phyloP scores from a whole-genome alignment of 1,140 invertebrate genomes.

The Manduca sexta region DNA sequence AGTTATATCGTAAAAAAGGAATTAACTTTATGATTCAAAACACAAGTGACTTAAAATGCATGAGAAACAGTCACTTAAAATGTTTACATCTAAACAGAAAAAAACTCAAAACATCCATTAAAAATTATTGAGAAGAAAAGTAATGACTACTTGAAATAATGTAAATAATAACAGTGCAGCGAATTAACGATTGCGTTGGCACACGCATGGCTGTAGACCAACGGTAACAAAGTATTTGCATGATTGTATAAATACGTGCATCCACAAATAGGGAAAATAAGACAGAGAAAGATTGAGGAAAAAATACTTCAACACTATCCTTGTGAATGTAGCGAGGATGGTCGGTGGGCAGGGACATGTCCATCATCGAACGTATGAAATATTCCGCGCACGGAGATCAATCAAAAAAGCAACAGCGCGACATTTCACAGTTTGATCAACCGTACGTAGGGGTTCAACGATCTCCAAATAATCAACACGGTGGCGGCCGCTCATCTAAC shows the following conservation, averaged over 20 bases:
- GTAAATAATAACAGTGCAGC: too few relatives aligned
- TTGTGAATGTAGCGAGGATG: too few relatives aligned
- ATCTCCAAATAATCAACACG: slow-evolving; percentile 1
- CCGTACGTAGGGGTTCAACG: slow-evolving; percentile 18
- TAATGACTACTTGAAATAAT: too few relatives aligned
- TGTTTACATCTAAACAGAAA: too few relatives aligned
- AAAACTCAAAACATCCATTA: too few relatives aligned
- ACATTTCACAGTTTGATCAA: slow-evolving; percentile 12
- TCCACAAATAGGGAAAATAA: slow-evolving; percentile 14
- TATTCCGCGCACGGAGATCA: slow-evolving; percentile 6
- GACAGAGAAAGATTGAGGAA: slow-evolving; percentile 37
- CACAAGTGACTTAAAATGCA: too few relatives aligned
- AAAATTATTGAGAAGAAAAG: too few relatives aligned
- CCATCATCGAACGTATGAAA: background rate
- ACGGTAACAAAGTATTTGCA: background rate
- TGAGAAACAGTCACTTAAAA: too few relatives aligned
- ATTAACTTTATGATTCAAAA: slow-evolving; percentile 8
- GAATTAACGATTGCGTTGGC: too few relatives aligned
- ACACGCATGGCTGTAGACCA: too few relatives aligned
- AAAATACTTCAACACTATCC: slow-evolving; percentile 4
- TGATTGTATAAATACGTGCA: slow-evolving; percentile 7
- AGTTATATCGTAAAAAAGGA: slow-evolving; percentile 14
- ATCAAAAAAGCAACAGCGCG: slow-evolving; percentile 1
- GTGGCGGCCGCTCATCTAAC: too few relatives aligned
- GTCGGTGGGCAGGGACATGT: background rate